These are phyloP conservation scores for Mycalesis mineus DNA, from an alignment of 2,888 invertebrate genomes.

Conservation along the genomic window DNA sequence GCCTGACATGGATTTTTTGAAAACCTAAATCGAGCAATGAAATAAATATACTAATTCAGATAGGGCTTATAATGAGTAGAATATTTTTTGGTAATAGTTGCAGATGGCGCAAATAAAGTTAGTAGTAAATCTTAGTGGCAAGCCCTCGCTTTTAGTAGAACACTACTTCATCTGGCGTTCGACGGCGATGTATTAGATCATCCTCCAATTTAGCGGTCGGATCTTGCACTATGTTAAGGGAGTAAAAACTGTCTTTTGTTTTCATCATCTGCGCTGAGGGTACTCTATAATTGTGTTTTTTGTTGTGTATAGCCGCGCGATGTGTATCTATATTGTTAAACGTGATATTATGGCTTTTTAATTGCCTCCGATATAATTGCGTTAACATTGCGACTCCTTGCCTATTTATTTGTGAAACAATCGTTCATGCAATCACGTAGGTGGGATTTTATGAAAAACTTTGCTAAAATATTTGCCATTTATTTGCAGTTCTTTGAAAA, in stretches of 20 bases:
- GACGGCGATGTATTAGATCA: too few relatives aligned
- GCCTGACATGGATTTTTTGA: too few relatives aligned
- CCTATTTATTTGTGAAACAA: neutral
- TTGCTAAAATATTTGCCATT: neutral
- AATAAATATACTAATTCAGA: too few relatives aligned
- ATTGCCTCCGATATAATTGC: constrained; percentile 1
- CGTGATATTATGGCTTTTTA: constrained; percentile 6
- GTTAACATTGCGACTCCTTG: neutral
- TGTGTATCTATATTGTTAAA: constrained; percentile 3
- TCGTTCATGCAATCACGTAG: neutral
- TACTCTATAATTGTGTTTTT: constrained; percentile 2
- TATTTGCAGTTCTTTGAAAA: neutral
- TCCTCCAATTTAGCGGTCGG: neutral
- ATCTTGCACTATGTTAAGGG: neutral
- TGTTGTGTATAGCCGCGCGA: neutral
- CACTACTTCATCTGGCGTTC: too few relatives aligned
- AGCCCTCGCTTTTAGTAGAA: too few relatives aligned
- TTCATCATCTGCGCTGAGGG: neutral
- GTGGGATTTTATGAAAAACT: neutral
- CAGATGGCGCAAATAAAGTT: too few relatives aligned
- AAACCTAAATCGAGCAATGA: too few relatives aligned
- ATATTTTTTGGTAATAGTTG: too few relatives aligned
- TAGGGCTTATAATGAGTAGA: too few relatives aligned
- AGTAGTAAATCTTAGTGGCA: too few relatives aligned
- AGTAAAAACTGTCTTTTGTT: neutral